A percentile compares a stretch with the other conserved stretches of the same genome.
These are phyloP conservation scores for Alviniconcha strummeri DNA, from an alignment of 2,888 invertebrate genomes.

Conservation along the genomic window DNA sequence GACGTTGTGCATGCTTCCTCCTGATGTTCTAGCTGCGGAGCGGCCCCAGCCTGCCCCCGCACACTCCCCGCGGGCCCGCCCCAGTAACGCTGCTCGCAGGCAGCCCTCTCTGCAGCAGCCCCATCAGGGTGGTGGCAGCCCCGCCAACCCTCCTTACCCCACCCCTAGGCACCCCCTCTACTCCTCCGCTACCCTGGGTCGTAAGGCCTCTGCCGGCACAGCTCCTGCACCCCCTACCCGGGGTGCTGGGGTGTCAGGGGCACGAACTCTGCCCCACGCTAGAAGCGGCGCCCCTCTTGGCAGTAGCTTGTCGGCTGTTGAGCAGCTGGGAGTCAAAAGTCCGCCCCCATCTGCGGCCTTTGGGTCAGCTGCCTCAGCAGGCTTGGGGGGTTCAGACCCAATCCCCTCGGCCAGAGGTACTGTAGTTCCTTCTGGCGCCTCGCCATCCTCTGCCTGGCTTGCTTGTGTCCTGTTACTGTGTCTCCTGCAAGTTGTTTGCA, in stretches of 20 bases:
- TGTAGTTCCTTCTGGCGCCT: neutral
- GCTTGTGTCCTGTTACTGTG: slow-evolving; percentile 2
- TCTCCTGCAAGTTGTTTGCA: neutral
- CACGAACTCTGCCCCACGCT: neutral
- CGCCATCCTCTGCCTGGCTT: slow-evolving; percentile 3
- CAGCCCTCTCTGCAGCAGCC: neutral
- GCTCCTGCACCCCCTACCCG: slow-evolving; percentile 35
- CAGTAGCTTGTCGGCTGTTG: slow-evolving; percentile 58
- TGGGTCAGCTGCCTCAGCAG: neutral
- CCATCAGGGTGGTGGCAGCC: neutral
- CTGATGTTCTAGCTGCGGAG: slow-evolving; percentile 37
- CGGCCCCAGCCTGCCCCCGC: slow-evolving; percentile 2
- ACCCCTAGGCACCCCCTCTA: slow-evolving; percentile 33
- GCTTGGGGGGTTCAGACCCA: slow-evolving; percentile 5
- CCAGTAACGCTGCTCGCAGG: slow-evolving; percentile 14
- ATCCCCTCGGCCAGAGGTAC: slow-evolving; percentile 37
- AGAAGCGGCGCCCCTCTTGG: slow-evolving; percentile 9
- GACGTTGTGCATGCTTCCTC: slow-evolving; percentile 39
- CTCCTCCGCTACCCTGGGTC: slow-evolving; percentile 23
- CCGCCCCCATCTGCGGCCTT: slow-evolving; percentile 46
- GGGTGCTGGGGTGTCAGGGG: slow-evolving; percentile 21
- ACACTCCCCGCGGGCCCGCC: neutral
- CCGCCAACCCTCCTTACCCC: slow-evolving; percentile 22
- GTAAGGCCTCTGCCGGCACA: neutral
- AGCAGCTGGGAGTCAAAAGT: slow-evolving; percentile 62